phyloP scores from a whole-genome alignment of 2,888 invertebrate genomes.

The Drosophila hamatofila region DNA sequence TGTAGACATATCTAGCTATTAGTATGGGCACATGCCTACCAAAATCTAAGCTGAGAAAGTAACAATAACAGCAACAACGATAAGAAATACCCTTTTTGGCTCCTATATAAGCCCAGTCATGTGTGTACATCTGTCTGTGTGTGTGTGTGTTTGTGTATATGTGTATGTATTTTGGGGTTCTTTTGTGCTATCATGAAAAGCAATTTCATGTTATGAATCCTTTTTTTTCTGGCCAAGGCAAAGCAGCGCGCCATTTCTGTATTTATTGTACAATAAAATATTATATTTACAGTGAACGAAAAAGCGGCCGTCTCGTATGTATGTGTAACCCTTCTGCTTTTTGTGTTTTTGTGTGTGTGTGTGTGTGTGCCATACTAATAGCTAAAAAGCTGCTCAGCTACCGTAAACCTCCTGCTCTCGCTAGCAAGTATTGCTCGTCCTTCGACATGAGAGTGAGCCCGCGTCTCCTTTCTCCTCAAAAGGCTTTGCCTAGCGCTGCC shows the following conservation, averaged over 20 bases:
- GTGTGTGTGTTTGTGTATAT: conserved; percentile 28
- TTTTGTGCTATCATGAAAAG: conserved; percentile 73
- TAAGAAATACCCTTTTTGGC: conserved; percentile 35
- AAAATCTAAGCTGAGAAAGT: conserved; percentile 25
- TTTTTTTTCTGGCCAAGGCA: conserved; percentile 66
- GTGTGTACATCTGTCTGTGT: conserved; percentile 17
- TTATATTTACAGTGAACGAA: conserved; percentile 77
- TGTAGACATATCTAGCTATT: conserved; percentile 53
- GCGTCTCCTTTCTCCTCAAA: too few relatives aligned
- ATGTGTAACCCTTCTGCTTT: conserved; percentile 14
- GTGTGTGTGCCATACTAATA: conserved; percentile 54
- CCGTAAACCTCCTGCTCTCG: background rate
- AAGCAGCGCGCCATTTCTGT: conserved; percentile 66
- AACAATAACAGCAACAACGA: conserved; percentile 33
- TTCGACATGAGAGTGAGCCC: conserved; percentile 6
- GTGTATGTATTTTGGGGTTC: conserved; percentile 37
- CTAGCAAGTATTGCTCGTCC: conserved; percentile 20
- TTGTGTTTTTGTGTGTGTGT: conserved; percentile 22
- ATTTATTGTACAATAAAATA: conserved; percentile 79
- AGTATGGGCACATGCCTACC: conserved; percentile 38
- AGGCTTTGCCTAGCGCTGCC: background rate
- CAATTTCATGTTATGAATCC: conserved; percentile 79
- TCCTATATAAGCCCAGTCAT: conserved; percentile 28
- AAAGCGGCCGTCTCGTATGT: conserved; percentile 44
- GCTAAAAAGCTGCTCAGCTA: conserved; percentile 49